These are phyloP conservation scores for Propithecus deckenii DNA, from an alignment of 2,797 vertebrate species.

Conservation along the genomic window DNA sequence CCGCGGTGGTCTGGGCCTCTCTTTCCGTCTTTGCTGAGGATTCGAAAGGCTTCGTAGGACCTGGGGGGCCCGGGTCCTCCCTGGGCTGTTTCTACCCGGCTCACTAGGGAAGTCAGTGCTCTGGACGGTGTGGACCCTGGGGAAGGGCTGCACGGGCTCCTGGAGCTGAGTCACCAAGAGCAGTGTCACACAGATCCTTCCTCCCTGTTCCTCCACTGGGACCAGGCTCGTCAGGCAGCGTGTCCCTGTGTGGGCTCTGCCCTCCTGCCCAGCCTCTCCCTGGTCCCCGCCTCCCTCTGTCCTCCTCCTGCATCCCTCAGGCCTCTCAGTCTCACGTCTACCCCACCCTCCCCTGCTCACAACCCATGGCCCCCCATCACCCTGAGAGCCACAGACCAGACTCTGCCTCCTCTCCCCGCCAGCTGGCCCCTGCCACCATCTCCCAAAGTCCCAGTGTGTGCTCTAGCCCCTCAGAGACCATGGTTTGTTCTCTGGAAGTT, in stretches of 20 bases:
- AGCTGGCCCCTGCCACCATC: not conserved
- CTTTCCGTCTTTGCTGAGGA: not conserved
- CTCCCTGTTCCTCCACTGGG: not conserved
- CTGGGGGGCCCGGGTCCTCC: not conserved
- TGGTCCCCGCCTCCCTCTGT: not conserved
- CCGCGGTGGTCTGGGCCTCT: not conserved
- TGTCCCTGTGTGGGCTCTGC: not conserved
- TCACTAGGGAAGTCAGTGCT: not conserved
- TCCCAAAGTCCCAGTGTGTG: not conserved
- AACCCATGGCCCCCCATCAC: not conserved
- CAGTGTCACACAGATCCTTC: not conserved
- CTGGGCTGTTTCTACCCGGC: not conserved
- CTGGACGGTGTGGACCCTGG: not conserved
- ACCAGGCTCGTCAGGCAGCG: not conserved
- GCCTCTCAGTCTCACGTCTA: not conserved
- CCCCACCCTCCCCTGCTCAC: not conserved
- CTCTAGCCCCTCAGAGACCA: not conserved
- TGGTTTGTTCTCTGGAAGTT: accelerated
- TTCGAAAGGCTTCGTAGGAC: not conserved
- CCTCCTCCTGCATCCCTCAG: not conserved
- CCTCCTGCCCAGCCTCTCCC: not conserved
- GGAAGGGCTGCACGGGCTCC: not conserved
- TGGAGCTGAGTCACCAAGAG: not conserved
- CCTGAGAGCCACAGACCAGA: not conserved
- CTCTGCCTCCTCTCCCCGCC: not conserved